A percentile compares a stretch with the other conserved stretches of the same genome.
Evolutionary conservation across 2,888 invertebrate species (phyloP).

Genomic region (Pinctada fucata): DNA sequence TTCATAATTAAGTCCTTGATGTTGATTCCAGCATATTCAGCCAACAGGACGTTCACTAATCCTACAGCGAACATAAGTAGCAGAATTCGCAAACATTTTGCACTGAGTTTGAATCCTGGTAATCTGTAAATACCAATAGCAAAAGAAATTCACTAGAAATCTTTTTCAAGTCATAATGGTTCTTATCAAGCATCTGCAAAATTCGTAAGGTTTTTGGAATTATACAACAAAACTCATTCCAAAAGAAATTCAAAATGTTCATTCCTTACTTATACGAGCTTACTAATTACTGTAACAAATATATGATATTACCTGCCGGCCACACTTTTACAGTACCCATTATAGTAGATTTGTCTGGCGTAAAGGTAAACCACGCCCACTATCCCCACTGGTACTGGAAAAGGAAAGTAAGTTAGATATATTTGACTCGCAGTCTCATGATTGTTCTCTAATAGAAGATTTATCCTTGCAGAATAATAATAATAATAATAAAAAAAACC

Average conservation of each 20-base stretch:
- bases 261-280: too few species aligned
- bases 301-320: conserved; percentile 40
- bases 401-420: too few species aligned
- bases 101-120: conserved; percentile 42
- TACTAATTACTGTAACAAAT: too few species aligned
- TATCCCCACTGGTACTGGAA: conserved; percentile 39
- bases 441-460: too few species aligned
- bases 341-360: conserved; percentile 43
- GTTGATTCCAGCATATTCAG: conserved; percentile 39
- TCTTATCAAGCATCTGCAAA: too few species aligned
- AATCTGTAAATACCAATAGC: conserved; percentile 33
- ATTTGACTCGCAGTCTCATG: too few species aligned
- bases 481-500: too few species aligned
- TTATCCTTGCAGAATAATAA: too few species aligned
- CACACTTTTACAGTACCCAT: conserved; percentile 42
- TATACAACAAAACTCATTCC: too few species aligned
- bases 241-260: too few species aligned
- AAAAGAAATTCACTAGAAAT: background rate
- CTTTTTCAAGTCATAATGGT: too few species aligned
- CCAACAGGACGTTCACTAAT: conserved; percentile 25
- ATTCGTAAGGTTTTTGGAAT: too few species aligned
- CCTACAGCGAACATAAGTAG: conserved; percentile 32
- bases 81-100: conserved; percentile 25
- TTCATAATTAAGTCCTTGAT: conserved; percentile 15
- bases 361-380: conserved; percentile 44